These are phyloP conservation scores for Diorhabda elongata DNA, from an alignment of 1,140 invertebrate species.

Conservation along the genomic window DNA sequence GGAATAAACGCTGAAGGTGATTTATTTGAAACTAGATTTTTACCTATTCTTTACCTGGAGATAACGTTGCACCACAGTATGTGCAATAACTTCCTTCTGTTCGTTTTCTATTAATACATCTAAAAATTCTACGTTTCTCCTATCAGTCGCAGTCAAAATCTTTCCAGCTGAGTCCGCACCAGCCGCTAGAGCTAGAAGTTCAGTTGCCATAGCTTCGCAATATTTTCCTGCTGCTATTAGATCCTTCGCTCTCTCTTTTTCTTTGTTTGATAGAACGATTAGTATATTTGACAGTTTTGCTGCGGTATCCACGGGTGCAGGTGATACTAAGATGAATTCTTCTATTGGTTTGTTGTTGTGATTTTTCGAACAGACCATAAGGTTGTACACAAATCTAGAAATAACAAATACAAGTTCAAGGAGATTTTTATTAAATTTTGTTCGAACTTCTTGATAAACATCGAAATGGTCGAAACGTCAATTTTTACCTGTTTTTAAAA, in stretches of 20 bases:
- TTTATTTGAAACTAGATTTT: conserved; percentile 23
- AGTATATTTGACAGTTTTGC: conserved; percentile 95
- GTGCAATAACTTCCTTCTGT: conserved; percentile 93
- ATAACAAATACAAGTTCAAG: background rate
- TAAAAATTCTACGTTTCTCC: conserved; percentile 88
- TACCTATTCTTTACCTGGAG: conserved; percentile 68
- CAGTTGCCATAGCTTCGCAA: conserved; percentile 96
- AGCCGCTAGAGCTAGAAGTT: conserved; percentile 88
- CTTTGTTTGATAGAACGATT: conserved; percentile 82
- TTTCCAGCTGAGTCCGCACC: conserved; percentile 89
- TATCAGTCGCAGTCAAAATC: conserved; percentile 86
- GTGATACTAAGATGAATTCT: conserved; percentile 93
- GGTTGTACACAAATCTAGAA: conserved; percentile 86
- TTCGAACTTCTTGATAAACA: no score
- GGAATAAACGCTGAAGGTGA: no score
- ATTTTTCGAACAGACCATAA: conserved; percentile 97
- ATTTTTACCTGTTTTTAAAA: no score
- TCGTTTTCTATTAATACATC: conserved; percentile 98
- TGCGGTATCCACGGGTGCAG: conserved; percentile 95
- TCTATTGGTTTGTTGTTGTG: conserved; percentile 94
- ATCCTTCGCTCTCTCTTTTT: conserved; percentile 97
- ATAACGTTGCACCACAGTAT: conserved; percentile 84
- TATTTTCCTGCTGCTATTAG: conserved; percentile 90
- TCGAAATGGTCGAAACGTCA: no score
- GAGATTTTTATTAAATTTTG: background rate